Evolutionary conservation across 2,888 invertebrate genomes (phyloP), one percentile per base, ranked within the genome.

Genomic region (Mayetiola destructor): DNA sequence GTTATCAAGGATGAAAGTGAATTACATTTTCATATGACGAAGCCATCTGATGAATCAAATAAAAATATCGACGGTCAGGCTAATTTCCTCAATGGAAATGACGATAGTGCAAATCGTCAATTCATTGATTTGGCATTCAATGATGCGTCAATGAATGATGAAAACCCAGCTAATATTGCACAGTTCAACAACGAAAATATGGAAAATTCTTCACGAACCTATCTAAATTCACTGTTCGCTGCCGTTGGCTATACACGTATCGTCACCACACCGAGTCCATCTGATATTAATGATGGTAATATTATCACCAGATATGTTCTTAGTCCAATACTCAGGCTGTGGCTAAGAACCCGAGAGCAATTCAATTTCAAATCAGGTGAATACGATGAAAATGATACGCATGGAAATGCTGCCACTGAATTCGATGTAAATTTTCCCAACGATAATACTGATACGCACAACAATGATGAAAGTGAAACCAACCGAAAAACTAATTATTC

Each of bases 1-100:
- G 30, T 39, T n/a, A 36, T 58, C 18, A 48, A 36, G 30, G 53
- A 53, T 32, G 53, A 53, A 18, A 32, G 53, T 32, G 53, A 53
- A 53, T 53, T 32, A n/a, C 16, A 53, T 32, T 53, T 53, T 29
- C 16, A 30, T 10, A 8, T 30, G 53, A 10, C 30, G 20, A 23
- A 10, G 9, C 30, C 52, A 52, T 12, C 16, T 9, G 18, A 6
- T 16, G 37, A 37, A 8, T 3, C n/a, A 14, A 16, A 27, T n/a
- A n/a, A 6, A 1, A n/a, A 8, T 14, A 27, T 2, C 14, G 29
- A 9, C 32, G 27, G 27, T 23, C 23, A 14, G 23, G 18, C 39
- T 5, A 42, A n/a, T n/a, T n/a, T n/a, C n/a, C 23, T 42, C 48
- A 48, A 48, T 48, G 23, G 27, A 2, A 27, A 37, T 12, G 14